Conservation (phyloP, 2,888 invertebrate genomes). For the Oscheius sp. region DNA sequence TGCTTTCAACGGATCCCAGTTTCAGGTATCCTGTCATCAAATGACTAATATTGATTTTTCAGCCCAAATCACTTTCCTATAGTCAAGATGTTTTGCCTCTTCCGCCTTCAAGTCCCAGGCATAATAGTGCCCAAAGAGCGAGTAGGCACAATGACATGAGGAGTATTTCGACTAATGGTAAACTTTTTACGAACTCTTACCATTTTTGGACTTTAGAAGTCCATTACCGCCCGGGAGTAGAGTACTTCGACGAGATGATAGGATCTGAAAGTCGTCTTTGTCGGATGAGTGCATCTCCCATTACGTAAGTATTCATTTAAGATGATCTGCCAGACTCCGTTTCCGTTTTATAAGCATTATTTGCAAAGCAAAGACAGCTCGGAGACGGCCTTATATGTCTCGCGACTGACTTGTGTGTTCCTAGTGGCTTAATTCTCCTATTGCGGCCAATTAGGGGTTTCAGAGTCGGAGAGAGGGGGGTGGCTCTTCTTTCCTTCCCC, state of each 20-base stretch:
- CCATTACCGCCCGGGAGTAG: not conserved
- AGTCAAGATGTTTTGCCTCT: conserved; percentile 26
- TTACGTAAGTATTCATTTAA: conserved; percentile 19
- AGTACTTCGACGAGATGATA: conserved; percentile 1
- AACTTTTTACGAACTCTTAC: not conserved
- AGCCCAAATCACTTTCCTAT: conserved; percentile 20
- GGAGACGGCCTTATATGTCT: too few relatives aligned
- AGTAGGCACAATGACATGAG: not conserved
- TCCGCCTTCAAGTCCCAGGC: not conserved
- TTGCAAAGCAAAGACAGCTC: too few relatives aligned
- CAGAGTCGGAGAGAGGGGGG: too few relatives aligned
- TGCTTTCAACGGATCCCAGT: conserved; percentile 51
- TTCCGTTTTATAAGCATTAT: not conserved
- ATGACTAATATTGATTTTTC: not conserved
- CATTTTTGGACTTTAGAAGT: conserved; percentile 12
- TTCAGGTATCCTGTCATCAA: conserved; percentile 39
- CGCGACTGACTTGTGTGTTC: too few relatives aligned
- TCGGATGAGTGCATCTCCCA: conserved; percentile 19
- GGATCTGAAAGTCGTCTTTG: conserved; percentile 17
- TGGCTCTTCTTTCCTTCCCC: too few relatives aligned
- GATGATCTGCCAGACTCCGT: not conserved
- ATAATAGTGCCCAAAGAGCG: not conserved
- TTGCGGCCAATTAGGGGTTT: conserved; percentile 19
- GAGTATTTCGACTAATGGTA: conserved; percentile 15
- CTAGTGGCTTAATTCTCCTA: conserved; percentile 19